Percentiles rank a stretch among this genome's conserved stretches.
Conservation (phyloP, 2,113 vertebrate genomes). For the Grantiella picta region DNA sequence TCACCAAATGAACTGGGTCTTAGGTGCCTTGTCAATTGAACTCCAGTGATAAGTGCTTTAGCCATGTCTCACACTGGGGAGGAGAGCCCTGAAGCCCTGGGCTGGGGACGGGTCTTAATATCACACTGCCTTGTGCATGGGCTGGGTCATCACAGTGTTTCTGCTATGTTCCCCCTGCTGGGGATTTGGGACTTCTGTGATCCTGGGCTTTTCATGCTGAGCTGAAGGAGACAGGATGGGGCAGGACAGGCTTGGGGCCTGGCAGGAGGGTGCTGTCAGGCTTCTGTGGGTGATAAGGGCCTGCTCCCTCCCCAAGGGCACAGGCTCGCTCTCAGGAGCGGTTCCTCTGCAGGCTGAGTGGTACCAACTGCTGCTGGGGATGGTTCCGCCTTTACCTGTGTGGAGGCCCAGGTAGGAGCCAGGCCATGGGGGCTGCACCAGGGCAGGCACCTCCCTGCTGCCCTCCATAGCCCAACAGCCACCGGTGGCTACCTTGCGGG, state of each 20-base stretch:
- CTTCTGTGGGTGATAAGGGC: not conserved
- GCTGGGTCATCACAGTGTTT: rapidly evolving
- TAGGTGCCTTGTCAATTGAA: not conserved
- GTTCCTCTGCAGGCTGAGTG: not conserved
- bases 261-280: not conserved
- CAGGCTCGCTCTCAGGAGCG: rapidly evolving
- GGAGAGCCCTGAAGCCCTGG: too few species aligned
- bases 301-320: not conserved
- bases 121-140: rapidly evolving
- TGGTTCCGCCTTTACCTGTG: not conserved
- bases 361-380: not conserved
- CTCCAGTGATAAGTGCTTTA: not conserved
- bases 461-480: not conserved
- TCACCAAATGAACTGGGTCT: not conserved
- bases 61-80: not conserved
- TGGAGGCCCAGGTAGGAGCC: not conserved
- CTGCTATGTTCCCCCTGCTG: rapidly evolving
- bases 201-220: not conserved
- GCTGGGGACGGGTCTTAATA: too few species aligned
- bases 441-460: not conserved
- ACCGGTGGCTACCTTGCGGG: not conserved
- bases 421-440: not conserved
- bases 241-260: not conserved
- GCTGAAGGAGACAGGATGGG: not conserved
- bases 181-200: not conserved